Percentiles rank a stretch among this genome's conserved stretches.
phyloP scores from a whole-genome alignment of 1,140 invertebrate genomes.

The Leguminivora glycinivorella region DNA sequence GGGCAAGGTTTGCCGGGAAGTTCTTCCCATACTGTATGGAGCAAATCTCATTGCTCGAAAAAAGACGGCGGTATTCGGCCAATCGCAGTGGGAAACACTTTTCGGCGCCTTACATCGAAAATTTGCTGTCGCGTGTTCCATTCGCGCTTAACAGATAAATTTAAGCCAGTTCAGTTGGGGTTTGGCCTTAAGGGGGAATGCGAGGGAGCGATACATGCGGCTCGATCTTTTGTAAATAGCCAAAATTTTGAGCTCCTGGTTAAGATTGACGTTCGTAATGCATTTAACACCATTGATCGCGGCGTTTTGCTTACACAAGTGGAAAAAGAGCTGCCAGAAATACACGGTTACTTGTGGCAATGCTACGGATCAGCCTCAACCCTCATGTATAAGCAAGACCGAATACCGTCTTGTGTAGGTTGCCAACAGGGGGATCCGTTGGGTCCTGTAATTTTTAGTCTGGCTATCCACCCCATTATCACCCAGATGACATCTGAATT shows the following conservation, averaged over 20 bases:
- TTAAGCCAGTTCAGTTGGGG: background rate
- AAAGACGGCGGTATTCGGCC: no score
- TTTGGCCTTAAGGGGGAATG: background rate
- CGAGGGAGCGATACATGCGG: background rate
- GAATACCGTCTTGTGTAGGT: conserved; percentile 11
- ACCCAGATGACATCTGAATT: no score
- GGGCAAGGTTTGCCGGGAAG: no score
- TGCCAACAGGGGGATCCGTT: no score
- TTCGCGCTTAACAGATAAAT: background rate
- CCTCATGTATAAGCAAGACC: background rate
- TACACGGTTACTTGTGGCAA: background rate
- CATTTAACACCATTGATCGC: background rate
- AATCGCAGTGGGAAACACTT: no score
- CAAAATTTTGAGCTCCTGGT: background rate
- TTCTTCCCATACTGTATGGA: no score
- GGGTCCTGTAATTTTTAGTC: no score
- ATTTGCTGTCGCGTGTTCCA: no score
- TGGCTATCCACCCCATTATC: no score
- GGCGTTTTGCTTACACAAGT: background rate
- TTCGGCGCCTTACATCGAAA: no score
- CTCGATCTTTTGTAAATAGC: background rate
- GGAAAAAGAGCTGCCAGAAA: background rate
- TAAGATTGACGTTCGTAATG: background rate
- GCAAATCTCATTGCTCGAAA: no score
- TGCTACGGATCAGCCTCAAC: background rate